Base-by-base conservation (phyloP, 2,888 invertebrate species). In the Lasioglossum oenotherae region DNA sequence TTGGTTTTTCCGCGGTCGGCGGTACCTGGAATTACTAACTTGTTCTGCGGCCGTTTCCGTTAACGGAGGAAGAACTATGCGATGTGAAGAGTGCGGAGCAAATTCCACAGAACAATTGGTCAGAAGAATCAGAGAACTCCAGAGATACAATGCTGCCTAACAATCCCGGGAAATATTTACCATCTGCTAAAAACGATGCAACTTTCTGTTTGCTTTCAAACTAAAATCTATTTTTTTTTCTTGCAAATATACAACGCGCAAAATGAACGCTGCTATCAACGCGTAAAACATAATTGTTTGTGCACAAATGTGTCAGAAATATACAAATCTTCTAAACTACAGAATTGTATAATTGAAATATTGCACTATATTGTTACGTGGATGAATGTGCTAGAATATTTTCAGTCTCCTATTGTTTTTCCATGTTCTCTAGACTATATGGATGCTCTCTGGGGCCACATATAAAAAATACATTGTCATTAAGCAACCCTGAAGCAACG, bases 21-120 rank as follows among this genome's bases (percentile, higher is more conserved):
- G 4, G 10, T 82, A 78, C 73, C 12, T 16, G 31, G 78, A 81
- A 78, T 72, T 60, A 41, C 60, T 16, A 72, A 81, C 81, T 64
- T 35, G 81, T 77, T 77, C 78, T 27, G 57, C 38, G 41, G 38
- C 77, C 77, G 44, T 77, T 60, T 77, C 77, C 71, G 72, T 77
- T 72, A 60, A 72, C 60, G 81, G 81, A 77, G 27, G 46, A 44
- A 72, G 60, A 77, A 64, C 77, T 16, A 23, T 53, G 60, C 60
- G 60, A 64, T 46, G 72, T 23, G 23, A 60, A 77, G 77, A 23
- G 72, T 12, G 38, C 69, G 38, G 69, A 69, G 38, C 69, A 31
- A 23, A 74, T 16, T 53, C 74, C 19, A 12, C 46, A 23, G 72
- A 81, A 74, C 41, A 82, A 74, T 79, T 67, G 73, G 49, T 53